A percentile compares a stretch with the other conserved stretches of the same genome.
phyloP scores from a whole-genome alignment of 1,140 invertebrate genomes.

The Ceratina australensis region DNA sequence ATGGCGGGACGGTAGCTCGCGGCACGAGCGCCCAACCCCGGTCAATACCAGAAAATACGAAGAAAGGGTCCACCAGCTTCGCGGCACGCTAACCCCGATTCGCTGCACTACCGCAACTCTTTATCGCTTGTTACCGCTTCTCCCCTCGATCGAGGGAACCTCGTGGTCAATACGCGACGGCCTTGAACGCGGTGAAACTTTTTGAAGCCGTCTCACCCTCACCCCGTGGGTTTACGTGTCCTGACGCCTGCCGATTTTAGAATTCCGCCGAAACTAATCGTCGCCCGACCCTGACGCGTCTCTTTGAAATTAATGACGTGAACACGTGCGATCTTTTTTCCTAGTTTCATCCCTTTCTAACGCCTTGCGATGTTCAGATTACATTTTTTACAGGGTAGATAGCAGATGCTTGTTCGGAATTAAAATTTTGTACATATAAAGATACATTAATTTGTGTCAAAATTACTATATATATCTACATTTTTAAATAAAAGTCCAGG shows the following conservation, averaged over 20 bases:
- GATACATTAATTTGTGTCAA: too few species aligned
- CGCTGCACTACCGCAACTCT: conserved; percentile 16
- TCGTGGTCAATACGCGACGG: conserved; percentile 3
- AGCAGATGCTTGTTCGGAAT: too few species aligned
- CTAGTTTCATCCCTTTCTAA: too few species aligned
- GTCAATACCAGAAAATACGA: conserved; percentile 62
- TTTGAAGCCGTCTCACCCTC: not conserved
- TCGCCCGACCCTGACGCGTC: too few species aligned
- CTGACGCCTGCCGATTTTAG: not conserved
- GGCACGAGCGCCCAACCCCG: conserved; percentile 50
- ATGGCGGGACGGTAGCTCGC: conserved; percentile 55
- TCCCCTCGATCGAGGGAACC: conserved; percentile 11
- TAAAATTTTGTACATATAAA: too few species aligned
- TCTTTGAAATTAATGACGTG: too few species aligned
- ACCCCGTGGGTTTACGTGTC: not conserved
- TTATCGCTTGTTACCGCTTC: conserved; percentile 20
- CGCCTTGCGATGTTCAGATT: too few species aligned
- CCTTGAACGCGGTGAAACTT: conserved; percentile 31
- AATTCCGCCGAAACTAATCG: too few species aligned
- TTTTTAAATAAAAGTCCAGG: too few species aligned
- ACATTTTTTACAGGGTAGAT: too few species aligned
- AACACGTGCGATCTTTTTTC: too few species aligned
- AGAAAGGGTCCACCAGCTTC: conserved; percentile 54
- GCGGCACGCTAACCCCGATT: conserved; percentile 75
- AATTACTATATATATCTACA: too few species aligned